A percentile compares a stretch with the other conserved stretches of the same genome.
phyloP scores from a whole-genome alignment of 2,113 vertebrate genomes.

The Pterocles orientalis region DNA sequence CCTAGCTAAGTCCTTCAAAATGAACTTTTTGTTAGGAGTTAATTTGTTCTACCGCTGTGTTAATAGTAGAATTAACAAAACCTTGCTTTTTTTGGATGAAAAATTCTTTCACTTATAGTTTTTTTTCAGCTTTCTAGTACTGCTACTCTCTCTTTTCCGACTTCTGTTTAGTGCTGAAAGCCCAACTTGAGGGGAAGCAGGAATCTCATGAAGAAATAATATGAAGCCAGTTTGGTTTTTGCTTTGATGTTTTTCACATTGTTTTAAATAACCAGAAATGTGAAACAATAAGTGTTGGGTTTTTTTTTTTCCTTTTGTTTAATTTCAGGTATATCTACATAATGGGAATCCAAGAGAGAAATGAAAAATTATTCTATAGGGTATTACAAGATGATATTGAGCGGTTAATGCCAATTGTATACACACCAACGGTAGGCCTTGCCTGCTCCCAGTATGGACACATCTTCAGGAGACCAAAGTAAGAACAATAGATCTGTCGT shows the following conservation, averaged over 20 bases:
- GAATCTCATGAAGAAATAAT: background rate
- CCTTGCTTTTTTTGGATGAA: background rate
- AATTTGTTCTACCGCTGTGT: rapidly evolving
- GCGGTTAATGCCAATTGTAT: constrained; percentile 94
- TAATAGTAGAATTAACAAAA: background rate
- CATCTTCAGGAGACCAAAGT: constrained; percentile 98
- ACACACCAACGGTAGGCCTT: constrained; percentile 95
- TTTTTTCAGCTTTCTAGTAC: background rate
- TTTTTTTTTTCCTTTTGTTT: background rate
- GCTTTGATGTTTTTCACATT: rapidly evolving
- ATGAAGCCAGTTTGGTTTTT: background rate
- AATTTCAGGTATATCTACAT: constrained; percentile 90
- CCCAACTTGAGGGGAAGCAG: rapidly evolving
- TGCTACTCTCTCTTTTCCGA: background rate
- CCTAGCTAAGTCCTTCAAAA: rapidly evolving
- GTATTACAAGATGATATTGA: constrained; percentile 95
- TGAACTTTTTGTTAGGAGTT: background rate
- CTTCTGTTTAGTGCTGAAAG: rapidly evolving
- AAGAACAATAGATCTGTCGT: constrained; percentile 36
- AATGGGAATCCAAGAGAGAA: constrained; percentile 98
- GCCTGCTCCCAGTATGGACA: constrained; percentile 97
- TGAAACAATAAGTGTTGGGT: rapidly evolving
- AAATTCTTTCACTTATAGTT: rapidly evolving
- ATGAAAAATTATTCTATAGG: constrained; percentile 93
- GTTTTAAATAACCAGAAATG: background rate